Base-by-base conservation (phyloP, 2,113 vertebrate genomes). In the Eclectus roratus region DNA sequence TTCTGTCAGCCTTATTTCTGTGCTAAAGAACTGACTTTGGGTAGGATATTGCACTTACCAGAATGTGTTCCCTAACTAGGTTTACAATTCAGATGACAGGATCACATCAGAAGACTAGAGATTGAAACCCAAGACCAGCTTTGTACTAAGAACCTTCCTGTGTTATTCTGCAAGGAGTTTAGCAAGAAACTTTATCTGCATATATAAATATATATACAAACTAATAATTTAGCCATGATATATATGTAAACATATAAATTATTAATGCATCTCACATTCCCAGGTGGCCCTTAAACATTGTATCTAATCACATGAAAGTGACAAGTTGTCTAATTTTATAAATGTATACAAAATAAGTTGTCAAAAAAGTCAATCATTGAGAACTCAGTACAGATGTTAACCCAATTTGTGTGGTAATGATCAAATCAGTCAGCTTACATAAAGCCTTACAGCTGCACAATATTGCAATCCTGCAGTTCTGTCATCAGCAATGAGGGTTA, bases 391-490 rank as follows among this genome's bases (percentile, higher is more conserved):
- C 63, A 88, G 85, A 97, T 84, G 69, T 56, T 79, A 95, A 95
- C 87, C 73, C 69, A 31, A 27, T 92, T 95, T 95, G 87, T 88
- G 85, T 89, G 94, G 92, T 91, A 97, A 92, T 65, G 74, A 95
- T 80, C 86, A 95, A 88, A 95, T 56, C 95, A 87, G 83, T 61
- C 91, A 77, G 65, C 66, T 93, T 74, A 83, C 18, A 79, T 37
- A 81, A 91, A 92, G 33, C 50, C 19, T 44, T 83, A 66, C 29
- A 91, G 80, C 74, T 70, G 52, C 60, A 52, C 46, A 80, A 12
- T 72, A 47, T 35, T 58, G 39, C 69, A 91, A 69, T 65, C 58
- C 58, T 13, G 52, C 41, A 78, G 71, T 53, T 61, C 39, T 60
- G n/a, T 60, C 83, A 79, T 28, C 79, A 74, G 35, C 80, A 92